Conservation (phyloP, 2,888 invertebrate genomes). For the Cotesia congregata region DNA sequence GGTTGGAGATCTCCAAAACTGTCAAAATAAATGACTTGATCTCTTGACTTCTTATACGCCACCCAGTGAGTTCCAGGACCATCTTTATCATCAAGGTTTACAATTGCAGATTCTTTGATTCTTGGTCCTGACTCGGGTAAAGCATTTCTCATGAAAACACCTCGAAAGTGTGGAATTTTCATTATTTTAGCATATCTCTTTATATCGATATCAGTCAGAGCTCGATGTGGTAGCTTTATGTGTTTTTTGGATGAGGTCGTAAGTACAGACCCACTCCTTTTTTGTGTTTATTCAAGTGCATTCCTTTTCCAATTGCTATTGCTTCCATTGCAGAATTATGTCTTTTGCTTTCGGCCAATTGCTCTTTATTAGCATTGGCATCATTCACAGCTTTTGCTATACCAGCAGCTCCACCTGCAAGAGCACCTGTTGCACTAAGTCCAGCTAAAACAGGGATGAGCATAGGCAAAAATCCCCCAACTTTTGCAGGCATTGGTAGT, state of each 20-base stretch:
- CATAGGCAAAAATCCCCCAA: conserved; percentile 50
- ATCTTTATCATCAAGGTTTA: conserved; percentile 42
- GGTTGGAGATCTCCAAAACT: conserved; percentile 46
- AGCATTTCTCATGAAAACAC: conserved; percentile 56
- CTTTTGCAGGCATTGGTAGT: conserved; percentile 7
- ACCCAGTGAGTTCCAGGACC: conserved; percentile 52
- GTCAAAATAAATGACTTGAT: conserved; percentile 43
- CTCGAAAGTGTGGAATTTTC: conserved; percentile 51
- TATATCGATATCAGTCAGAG: conserved; percentile 56
- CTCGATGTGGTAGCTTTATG: conserved; percentile 45
- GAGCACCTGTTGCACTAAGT: conserved; percentile 41
- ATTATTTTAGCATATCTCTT: conserved; percentile 40
- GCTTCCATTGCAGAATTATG: conserved; percentile 62
- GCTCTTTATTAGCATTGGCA: conserved; percentile 55
- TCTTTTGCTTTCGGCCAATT: conserved; percentile 56
- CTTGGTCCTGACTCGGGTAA: conserved; percentile 16
- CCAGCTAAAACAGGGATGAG: background rate
- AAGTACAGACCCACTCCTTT: conserved; percentile 50
- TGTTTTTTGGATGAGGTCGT: conserved; percentile 45
- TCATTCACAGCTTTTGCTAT: conserved; percentile 61
- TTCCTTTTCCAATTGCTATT: conserved; percentile 51
- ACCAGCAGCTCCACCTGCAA: conserved; percentile 30
- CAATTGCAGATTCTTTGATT: conserved; percentile 39
- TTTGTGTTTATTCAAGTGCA: conserved; percentile 52
- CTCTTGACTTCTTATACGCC: conserved; percentile 43